phyloP scores from a whole-genome alignment of 2,797 vertebrate species.

The Columba guinea region DNA sequence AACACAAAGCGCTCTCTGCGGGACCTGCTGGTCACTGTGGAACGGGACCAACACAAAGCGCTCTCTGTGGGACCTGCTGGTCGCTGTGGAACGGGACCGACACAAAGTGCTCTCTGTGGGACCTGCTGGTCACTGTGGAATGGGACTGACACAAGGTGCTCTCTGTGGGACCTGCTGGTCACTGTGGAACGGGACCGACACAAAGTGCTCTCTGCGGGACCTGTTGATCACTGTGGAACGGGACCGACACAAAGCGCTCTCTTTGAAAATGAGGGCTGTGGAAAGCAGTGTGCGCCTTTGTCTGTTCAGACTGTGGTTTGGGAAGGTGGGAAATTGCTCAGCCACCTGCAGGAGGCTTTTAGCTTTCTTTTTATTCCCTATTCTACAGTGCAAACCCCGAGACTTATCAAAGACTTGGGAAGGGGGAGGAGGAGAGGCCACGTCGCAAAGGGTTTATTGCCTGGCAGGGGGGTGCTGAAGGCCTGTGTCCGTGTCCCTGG shows the following conservation, averaged over 20 bases:
- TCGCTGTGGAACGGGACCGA: fast-evolving
- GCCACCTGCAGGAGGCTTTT: neutral
- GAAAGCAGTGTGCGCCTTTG: neutral
- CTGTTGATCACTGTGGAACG: too few species aligned
- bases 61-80: neutral
- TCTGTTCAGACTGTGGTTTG: neutral
- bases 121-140: too few species aligned
- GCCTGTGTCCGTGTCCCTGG: fast-evolving
- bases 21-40: too few species aligned
- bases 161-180: neutral
- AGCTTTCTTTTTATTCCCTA: neutral
- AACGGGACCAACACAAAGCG: fast-evolving
- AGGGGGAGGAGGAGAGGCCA: neutral
- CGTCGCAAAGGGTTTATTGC: neutral
- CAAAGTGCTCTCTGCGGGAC: neutral
- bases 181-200: fast-evolving
- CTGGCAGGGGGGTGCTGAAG: neutral
- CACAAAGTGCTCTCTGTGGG: neutral
- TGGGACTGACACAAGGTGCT: fast-evolving
- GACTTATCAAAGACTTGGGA: neutral
- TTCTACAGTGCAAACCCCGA: neutral
- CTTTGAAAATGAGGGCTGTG: neutral
- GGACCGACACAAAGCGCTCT: fast-evolving
- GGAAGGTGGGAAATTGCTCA: neutral
- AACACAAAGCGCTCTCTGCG: too few species aligned